phyloP scores from a whole-genome alignment of 2,113 vertebrate genomes.

The Anhinga rufa region DNA sequence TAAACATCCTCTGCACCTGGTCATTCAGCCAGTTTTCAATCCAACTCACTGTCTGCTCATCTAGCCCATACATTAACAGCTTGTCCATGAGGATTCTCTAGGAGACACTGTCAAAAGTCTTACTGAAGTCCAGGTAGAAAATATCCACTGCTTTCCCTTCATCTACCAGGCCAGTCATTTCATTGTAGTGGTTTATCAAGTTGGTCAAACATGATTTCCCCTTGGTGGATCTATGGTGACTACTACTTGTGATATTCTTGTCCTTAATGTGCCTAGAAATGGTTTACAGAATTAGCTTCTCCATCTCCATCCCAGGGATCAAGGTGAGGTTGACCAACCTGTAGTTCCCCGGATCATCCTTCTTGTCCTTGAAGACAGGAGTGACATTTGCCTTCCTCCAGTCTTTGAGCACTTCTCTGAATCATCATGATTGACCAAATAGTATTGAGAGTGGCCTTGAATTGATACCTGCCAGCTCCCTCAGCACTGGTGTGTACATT shows the following conservation, averaged over 20 bases:
- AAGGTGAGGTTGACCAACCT: neutral
- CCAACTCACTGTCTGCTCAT: neutral
- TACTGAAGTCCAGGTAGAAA: neutral
- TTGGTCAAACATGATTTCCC: neutral
- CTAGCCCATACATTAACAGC: neutral
- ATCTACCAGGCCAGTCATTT: neutral
- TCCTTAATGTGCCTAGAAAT: neutral
- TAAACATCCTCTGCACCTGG: neutral
- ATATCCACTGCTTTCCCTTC: neutral
- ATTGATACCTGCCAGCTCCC: neutral
- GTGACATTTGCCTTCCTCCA: neutral
- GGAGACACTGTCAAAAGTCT: neutral
- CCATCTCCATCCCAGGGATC: neutral
- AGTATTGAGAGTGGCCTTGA: neutral
- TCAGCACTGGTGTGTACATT: neutral
- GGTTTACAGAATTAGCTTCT: neutral
- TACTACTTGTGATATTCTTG: neutral
- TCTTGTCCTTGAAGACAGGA: neutral
- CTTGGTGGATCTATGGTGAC: neutral
- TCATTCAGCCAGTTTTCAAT: neutral
- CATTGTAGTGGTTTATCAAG: neutral
- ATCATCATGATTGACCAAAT: neutral
- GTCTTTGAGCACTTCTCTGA: neutral
- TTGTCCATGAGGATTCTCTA: neutral
- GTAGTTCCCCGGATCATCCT: neutral